A percentile compares a stretch with the other conserved stretches of the same genome.
These are phyloP conservation scores for Ornithoptera alexandrae DNA, from an alignment of 2,888 invertebrate genomes.

Conservation along the genomic window DNA sequence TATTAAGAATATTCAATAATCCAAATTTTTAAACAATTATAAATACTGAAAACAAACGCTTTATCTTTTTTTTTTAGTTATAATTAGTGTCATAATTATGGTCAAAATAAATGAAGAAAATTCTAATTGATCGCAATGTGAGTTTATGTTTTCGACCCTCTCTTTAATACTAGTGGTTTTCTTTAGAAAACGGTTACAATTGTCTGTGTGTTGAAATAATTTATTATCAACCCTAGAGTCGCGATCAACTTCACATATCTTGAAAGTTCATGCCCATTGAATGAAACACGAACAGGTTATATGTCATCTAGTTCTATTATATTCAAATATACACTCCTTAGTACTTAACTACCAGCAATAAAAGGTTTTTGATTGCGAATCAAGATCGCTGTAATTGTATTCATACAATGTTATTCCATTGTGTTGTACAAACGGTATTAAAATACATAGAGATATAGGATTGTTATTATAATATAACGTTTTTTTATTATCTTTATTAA, in stretches of 20 bases:
- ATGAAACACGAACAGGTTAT: conserved; percentile 39
- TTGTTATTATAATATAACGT: neutral
- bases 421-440: conserved; percentile 14
- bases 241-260: conserved; percentile 41
- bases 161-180: neutral
- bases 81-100: neutral
- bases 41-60: neutral
- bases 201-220: neutral
- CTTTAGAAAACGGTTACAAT: neutral
- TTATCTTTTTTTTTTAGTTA: neutral
- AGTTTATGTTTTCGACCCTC: too few relatives aligned
- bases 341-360: conserved; percentile 34
- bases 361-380: conserved; percentile 36
- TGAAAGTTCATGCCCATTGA: conserved; percentile 46
- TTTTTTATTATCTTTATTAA: neutral
- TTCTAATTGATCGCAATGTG: too few relatives aligned
- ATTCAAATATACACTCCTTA: conserved; percentile 33
- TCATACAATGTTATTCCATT: conserved; percentile 26
- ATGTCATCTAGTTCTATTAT: conserved; percentile 32
- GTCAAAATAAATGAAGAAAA: too few relatives aligned
- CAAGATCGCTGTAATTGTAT: conserved; percentile 30
- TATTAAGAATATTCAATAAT: neutral
- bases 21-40: neutral
- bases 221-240: conserved; percentile 19
- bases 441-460: neutral